Base-by-base conservation (phyloP, 2,797 vertebrate genomes). In the Enteromius anoplus region DNA sequence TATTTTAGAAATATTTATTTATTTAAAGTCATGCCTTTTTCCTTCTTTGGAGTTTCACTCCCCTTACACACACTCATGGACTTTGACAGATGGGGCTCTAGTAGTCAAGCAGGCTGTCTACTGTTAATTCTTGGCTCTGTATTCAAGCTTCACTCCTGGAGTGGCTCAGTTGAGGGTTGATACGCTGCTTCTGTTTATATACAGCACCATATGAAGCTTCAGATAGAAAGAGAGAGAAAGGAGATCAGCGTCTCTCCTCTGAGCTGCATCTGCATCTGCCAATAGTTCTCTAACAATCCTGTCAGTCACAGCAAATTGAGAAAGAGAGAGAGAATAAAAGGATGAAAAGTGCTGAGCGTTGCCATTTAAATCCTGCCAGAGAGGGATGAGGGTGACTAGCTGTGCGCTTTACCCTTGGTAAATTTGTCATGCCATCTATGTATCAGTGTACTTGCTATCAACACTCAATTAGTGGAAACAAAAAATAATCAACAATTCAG, bases 331-430 rank as follows among this genome's bases (percentile, higher is more conserved):
- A 84, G 85, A 47, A 47, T 2, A 29, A 80, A 81, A 77, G 69
- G 26, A 64, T 64, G 83, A 82, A 42, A 81, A 76, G 45, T 75
- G 47, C 60, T 75, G 58, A 65, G 69, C 11, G 7, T 42, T 85
- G 70, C 85, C 80, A 76, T 91, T 92, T 91, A 84, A 90, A 89
- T 91, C 71, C 85, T 90, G 69, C 62, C 83, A 81, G 77, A 88
- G 73, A 68, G 60, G 80, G 58, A 84, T 78, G 84, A 81, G 84
- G 86, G 75, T 64, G 71, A 47, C 76, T 80, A 49, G 19, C 23
- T 53, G 3, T 34, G 47, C 32, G 19, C 71, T 73, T 32, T 51
- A 14, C 4, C 29, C 29, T 62, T 26, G 58, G 12, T 62, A 29
- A 5, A 14, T 26, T 29, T 62, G 26, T 62, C 58, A 62, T 62